Conservation (phyloP, 2,113 vertebrate genomes). For the Arothron firmamentum region DNA sequence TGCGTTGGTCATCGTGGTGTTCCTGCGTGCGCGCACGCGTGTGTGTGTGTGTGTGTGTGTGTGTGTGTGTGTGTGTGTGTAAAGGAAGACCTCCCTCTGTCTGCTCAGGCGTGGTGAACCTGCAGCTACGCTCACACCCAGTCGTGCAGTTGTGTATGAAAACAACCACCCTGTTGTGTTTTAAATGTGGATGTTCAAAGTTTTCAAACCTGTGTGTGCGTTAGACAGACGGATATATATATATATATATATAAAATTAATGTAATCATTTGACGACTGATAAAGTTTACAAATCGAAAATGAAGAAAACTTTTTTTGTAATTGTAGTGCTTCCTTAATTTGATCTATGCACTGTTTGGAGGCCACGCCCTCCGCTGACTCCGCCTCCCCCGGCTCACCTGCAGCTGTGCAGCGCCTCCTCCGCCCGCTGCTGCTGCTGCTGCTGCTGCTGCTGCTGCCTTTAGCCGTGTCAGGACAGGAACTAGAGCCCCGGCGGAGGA, state of each 20-base stretch:
- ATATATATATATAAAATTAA: slow-evolving; percentile 44
- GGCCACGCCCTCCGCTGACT: slow-evolving; percentile 73
- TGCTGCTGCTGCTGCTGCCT: slow-evolving; percentile 60
- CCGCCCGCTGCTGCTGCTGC: slow-evolving; percentile 64
- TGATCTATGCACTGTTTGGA: slow-evolving; percentile 98
- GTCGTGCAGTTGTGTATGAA: slow-evolving; percentile 49
- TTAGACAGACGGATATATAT: slow-evolving; percentile 63
- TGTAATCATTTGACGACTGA: slow-evolving; percentile 70
- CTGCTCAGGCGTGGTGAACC: slow-evolving; percentile 64
- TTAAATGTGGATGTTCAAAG: slow-evolving; percentile 73
- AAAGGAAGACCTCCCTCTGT: slow-evolving; percentile 22
- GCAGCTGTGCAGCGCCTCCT: slow-evolving; percentile 15
- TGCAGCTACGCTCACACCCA: slow-evolving; percentile 76
- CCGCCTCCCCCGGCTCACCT: slow-evolving; percentile 41
- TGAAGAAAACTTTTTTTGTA: slow-evolving; percentile 72
- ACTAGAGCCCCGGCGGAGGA: no score
- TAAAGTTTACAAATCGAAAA: slow-evolving; percentile 80
- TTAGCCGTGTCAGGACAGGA: no score
- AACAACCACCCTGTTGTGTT: slow-evolving; percentile 58
- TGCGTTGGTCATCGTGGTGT: slow-evolving; percentile 79
- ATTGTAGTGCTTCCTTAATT: slow-evolving; percentile 96
- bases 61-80: slow-evolving; percentile 49
- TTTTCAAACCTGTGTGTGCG: slow-evolving; percentile 51
- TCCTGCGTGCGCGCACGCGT: slow-evolving; percentile 65
- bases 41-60: slow-evolving; percentile 60